Evolutionary conservation across 2,797 vertebrate species (phyloP).

Genomic region (Harpagifer antarcticus): DNA sequence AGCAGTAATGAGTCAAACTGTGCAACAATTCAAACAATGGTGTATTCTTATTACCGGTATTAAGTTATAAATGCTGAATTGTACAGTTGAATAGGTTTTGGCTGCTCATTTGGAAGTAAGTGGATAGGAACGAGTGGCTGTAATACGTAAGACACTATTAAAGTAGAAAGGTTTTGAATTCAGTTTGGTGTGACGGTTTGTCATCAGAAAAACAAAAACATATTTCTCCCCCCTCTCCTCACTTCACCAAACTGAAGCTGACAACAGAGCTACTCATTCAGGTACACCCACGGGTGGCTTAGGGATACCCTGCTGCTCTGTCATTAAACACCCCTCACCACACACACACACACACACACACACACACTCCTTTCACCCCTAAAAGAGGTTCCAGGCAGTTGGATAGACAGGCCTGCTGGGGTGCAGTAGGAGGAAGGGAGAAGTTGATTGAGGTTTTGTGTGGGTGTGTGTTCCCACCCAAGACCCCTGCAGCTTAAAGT

Average conservation of each 20-base stretch:
- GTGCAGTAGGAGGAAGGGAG: conserved; percentile 32
- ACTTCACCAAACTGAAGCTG: conserved; percentile 5
- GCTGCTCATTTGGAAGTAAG: no score
- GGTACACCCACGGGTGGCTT: conserved; percentile 57
- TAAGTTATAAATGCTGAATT: no score
- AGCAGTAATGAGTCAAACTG: no score
- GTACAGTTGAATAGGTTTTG: no score
- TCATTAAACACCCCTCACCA: conserved; percentile 54
- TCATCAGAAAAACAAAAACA: background rate
- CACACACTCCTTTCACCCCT: conserved; percentile 39
- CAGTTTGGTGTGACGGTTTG: background rate
- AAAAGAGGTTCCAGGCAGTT: conserved; percentile 66
- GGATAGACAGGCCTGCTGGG: conserved; percentile 50
- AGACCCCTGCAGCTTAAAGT: conserved; percentile 66
- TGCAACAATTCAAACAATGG: no score
- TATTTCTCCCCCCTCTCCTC: background rate
- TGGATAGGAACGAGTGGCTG: no score
- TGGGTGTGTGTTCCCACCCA: conserved; percentile 58
- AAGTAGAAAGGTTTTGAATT: no score
- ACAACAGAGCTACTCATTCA: conserved; percentile 49
- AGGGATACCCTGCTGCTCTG: conserved; percentile 54
- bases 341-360: conserved; percentile 17
- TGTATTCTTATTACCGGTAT: no score
- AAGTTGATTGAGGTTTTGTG: conserved; percentile 60
- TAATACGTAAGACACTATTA: no score